Percentiles rank a stretch among this genome's conserved stretches.
Conservation (phyloP, 2,797 vertebrate species). For the Melopsittacus undulatus region DNA sequence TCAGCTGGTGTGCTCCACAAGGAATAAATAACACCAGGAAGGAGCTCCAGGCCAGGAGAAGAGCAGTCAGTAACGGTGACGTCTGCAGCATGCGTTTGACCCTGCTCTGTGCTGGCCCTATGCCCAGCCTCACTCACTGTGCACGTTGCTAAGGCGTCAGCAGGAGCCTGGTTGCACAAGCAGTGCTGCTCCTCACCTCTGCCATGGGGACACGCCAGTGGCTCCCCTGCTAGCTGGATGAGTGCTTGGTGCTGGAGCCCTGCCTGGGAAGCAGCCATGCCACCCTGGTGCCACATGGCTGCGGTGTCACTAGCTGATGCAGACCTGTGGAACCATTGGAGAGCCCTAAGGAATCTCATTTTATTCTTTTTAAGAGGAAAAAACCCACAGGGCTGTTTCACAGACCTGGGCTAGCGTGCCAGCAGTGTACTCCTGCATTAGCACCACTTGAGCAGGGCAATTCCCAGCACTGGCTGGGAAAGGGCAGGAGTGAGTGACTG, state of each 20-base stretch:
- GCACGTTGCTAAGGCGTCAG: neutral
- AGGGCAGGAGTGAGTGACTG: neutral
- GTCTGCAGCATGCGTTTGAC: neutral
- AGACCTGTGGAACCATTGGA: neutral
- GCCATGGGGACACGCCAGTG: neutral
- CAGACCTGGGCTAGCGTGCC: neutral
- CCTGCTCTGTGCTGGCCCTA: neutral
- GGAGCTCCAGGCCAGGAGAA: neutral
- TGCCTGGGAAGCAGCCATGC: neutral
- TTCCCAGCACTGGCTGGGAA: neutral
- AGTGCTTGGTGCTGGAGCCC: neutral
- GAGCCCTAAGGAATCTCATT: neutral
- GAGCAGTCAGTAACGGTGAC: conserved; percentile 10
- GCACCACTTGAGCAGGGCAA: neutral
- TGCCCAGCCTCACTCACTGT: neutral
- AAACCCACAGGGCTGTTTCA: neutral
- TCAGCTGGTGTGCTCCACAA: conserved; percentile 24
- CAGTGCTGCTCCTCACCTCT: neutral
- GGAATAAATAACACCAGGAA: conserved; percentile 55
- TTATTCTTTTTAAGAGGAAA: neutral
- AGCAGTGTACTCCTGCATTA: neutral
- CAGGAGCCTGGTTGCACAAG: neutral
- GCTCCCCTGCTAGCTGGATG: neutral
- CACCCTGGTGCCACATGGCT: neutral
- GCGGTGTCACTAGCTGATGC: neutral